Base-by-base conservation (phyloP, 2,888 invertebrate genomes). In the Pyrocoelia pectoralis region DNA sequence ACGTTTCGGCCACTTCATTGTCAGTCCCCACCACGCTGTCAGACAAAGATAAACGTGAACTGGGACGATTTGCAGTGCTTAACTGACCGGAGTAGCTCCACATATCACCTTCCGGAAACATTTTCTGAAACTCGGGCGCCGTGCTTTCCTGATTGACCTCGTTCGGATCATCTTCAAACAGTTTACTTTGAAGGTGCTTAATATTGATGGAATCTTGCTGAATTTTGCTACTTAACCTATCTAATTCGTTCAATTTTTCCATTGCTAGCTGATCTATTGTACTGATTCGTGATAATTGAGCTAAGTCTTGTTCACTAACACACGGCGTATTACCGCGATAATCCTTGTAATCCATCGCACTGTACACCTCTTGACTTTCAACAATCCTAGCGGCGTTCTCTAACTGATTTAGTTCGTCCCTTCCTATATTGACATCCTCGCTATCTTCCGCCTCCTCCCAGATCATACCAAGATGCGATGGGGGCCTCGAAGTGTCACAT, bases 401-500 rank as follows among this genome's bases (percentile, higher is more conserved):
- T 71, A 83, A 83, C 73, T 82, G 76, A 68, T 72, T 74, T 18
- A 76, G 65, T 69, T 78, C 76, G 19, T 75, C 72, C 52, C 74
- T 69, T 29, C 76, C 76, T 40, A 83, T 83, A 53, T 75, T 74
- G 17, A 70, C 73, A 0, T 83, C 84, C 57, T 82, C 83, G 13
- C 80, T 80, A 43, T 87, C 86, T 67, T 90, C 90, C 18, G 82
- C 81, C 72, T 93, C 93, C 79, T 93, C 93, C 89, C 93, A 93
- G 72, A 94, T 94, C 90, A 94, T 92, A 66, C 90, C 92, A 69
- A 94, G 82, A 72, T 93, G 92, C 52, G 91, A 91, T 66, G 87
- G 83, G 58, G 89, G 88, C 67, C 88, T 85, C 13, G 85, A 83
- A 41, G 80, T 78, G 15, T 84, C 80, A 62, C 75, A 79, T 56